phyloP scores from a whole-genome alignment of 1,140 invertebrate genomes.

The Colletes latitarsis region DNA sequence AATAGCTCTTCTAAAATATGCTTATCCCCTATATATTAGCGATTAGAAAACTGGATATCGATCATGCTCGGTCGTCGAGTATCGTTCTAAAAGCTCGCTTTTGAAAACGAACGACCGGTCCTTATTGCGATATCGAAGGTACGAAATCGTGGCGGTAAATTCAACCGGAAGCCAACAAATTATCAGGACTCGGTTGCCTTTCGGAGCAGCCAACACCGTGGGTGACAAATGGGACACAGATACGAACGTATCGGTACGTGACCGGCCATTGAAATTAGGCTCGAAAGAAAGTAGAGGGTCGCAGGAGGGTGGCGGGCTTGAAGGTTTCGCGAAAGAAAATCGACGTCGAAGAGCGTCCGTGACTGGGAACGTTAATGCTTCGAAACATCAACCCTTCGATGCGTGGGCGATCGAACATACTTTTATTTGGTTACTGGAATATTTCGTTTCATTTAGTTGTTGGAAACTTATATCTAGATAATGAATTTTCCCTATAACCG shows the following conservation, averaged over 20 bases:
- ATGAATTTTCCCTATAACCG: no score
- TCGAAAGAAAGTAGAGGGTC: constrained; percentile 9
- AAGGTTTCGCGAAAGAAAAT: constrained; percentile 29
- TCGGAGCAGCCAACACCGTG: not conserved
- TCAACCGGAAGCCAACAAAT: not conserved
- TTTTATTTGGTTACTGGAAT: no score
- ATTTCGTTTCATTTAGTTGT: no score
- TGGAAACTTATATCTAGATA: no score
- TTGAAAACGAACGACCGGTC: no score
- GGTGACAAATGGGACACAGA: constrained; percentile 41
- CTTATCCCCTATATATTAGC: not conserved
- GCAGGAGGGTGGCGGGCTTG: not conserved
- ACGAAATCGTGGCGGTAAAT: not conserved
- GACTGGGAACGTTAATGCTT: no score
- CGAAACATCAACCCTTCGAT: no score
- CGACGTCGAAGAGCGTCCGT: constrained; percentile 18
- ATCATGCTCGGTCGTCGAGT: no score
- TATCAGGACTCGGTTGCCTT: not conserved
- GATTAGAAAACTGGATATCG: no score
- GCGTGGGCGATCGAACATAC: not conserved
- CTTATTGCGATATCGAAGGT: no score
- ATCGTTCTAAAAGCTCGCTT: no score
- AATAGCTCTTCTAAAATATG: not conserved
- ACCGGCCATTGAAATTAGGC: constrained; percentile 20
- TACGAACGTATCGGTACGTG: constrained; percentile 28